Evolutionary conservation across 1,140 invertebrate species (phyloP).

Genomic region (Pachyrhynchus sulphureomaculatus): DNA sequence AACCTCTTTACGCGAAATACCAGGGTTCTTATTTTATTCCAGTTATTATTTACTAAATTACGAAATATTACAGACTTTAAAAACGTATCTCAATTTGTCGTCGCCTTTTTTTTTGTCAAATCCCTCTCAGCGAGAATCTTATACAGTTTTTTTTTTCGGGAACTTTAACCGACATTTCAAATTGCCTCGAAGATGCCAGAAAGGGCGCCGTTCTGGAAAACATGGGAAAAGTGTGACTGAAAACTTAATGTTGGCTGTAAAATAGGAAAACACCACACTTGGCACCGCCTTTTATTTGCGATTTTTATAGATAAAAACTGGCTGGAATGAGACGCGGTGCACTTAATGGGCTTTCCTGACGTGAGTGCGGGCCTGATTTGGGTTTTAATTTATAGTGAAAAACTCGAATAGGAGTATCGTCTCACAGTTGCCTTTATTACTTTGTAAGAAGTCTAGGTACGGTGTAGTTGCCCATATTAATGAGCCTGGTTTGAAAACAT

Average conservation of each 20-base stretch:
- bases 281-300: slow-evolving; percentile 28
- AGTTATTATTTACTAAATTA: no score
- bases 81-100: no score
- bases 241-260: slow-evolving; percentile 28
- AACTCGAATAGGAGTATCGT: no score
- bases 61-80: no score
- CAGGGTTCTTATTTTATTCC: no score
- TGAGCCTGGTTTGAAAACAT: no score
- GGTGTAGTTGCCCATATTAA: no score
- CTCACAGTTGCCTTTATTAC: not conserved
- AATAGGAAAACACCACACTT: slow-evolving; percentile 23
- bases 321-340: slow-evolving; percentile 6
- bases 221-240: slow-evolving; percentile 30
- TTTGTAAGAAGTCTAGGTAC: no score
- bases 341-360: slow-evolving; percentile 24
- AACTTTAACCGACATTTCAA: slow-evolving; percentile 10
- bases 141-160: not conserved
- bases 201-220: slow-evolving; percentile 7
- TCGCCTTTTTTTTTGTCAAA: no score
- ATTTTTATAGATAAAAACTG: slow-evolving; percentile 21
- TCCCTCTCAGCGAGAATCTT: no score
- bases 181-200: slow-evolving; percentile 9
- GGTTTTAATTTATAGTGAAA: slow-evolving; percentile 11
- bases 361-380: slow-evolving; percentile 7
- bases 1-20: no score